Conservation (phyloP, 2,113 vertebrate species). For the Saccopteryx leptura region DNA sequence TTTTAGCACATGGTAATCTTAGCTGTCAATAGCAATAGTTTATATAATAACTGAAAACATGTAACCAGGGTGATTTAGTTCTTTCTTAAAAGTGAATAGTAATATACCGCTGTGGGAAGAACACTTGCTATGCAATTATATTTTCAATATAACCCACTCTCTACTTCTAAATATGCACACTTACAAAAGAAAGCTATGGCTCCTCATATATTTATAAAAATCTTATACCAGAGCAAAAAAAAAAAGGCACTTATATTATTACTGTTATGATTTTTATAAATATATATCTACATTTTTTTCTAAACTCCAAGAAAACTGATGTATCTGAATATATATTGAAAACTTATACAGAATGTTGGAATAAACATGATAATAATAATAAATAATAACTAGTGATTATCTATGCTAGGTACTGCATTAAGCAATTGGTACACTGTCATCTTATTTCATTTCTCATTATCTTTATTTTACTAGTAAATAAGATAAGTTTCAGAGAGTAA, state of each 20-base stretch:
- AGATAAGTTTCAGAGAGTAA: conserved; percentile 19
- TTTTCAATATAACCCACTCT: background rate
- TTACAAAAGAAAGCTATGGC: background rate
- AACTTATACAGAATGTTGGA: background rate
- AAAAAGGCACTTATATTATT: background rate
- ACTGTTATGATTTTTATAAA: background rate
- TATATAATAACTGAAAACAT: conserved; percentile 15
- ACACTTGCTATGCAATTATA: background rate
- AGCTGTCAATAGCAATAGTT: background rate
- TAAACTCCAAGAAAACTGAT: background rate
- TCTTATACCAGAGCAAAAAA: background rate
- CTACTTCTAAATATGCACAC: background rate
- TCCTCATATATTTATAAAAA: background rate
- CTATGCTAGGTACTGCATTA: background rate
- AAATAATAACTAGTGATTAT: background rate
- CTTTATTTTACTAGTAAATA: background rate
- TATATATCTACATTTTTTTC: background rate
- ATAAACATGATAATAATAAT: background rate
- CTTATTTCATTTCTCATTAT: background rate
- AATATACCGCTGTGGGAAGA: background rate
- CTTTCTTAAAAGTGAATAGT: background rate
- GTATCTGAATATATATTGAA: background rate
- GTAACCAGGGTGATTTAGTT: background rate
- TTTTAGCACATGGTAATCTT: background rate
- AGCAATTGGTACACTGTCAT: background rate